These are phyloP conservation scores for Mastomys natalensis DNA, from an alignment of 2,113 vertebrate genomes.

Conservation along the genomic window DNA sequence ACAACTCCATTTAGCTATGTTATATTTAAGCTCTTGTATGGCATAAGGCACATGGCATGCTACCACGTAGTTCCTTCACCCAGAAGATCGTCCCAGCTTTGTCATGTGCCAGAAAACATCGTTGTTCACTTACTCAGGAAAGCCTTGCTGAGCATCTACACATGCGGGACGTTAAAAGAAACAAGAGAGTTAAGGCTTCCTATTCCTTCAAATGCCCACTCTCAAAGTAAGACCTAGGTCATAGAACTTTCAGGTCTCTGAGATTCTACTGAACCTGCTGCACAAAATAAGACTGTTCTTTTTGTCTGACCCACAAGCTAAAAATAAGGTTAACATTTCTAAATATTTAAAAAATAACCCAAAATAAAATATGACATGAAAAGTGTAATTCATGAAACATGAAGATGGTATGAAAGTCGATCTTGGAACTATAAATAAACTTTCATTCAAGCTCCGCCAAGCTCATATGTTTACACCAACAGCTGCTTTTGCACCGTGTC, in stretches of 20 bases:
- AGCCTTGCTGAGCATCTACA: background rate
- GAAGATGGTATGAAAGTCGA: conserved; percentile 30
- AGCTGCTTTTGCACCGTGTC: background rate
- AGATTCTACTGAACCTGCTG: background rate
- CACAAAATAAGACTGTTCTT: background rate
- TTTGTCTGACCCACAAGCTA: background rate
- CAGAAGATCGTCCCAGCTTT: background rate
- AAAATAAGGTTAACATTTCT: conserved; percentile 30
- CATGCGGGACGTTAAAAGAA: background rate
- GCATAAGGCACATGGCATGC: background rate
- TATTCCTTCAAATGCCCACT: background rate
- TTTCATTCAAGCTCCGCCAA: conserved; percentile 11
- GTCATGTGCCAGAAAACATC: background rate
- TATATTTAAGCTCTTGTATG: background rate
- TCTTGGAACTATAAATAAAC: background rate
- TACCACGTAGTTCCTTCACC: background rate
- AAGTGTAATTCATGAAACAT: background rate
- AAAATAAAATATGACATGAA: conserved; percentile 35
- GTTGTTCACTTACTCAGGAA: conserved; percentile 42
- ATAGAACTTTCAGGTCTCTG: background rate
- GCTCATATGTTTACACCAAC: background rate
- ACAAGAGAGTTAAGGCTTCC: background rate
- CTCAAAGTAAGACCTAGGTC: background rate
- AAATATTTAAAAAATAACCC: background rate
- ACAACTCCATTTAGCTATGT: background rate